Percentiles rank a stretch among this genome's conserved stretches.
These are phyloP conservation scores for Dusona sp. DNA, from an alignment of 2,888 invertebrate genomes.

Conservation along the genomic window DNA sequence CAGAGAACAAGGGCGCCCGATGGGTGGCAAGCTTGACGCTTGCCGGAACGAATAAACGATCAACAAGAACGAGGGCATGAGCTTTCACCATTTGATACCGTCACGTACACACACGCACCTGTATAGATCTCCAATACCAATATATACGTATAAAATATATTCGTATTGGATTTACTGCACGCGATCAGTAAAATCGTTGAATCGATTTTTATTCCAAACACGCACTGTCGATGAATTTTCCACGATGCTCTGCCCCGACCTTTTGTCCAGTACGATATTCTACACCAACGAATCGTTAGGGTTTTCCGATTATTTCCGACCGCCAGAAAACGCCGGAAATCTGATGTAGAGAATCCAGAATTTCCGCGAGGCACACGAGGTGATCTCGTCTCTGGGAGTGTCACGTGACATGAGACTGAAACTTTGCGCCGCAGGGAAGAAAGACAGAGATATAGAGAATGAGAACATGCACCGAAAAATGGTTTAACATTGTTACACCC, in stretches of 20 bases:
- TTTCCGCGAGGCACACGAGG: slow-evolving; percentile 2
- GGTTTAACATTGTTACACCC: slow-evolving; percentile 42
- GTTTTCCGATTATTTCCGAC: background rate
- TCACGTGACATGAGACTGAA: background rate
- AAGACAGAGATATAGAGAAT: background rate
- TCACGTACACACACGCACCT: background rate
- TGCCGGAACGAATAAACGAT: slow-evolving; percentile 45
- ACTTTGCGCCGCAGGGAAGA: background rate
- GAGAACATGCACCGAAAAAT: slow-evolving; percentile 4
- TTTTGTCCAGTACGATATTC: slow-evolving; percentile 33
- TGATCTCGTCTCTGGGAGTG: background rate
- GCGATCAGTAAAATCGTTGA: slow-evolving; percentile 37
- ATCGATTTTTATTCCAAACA: slow-evolving; percentile 55
- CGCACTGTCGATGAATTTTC: slow-evolving; percentile 56
- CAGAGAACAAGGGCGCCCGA: slow-evolving; percentile 31
- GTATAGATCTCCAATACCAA: background rate
- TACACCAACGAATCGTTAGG: background rate
- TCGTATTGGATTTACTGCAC: slow-evolving; percentile 5
- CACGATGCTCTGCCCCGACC: slow-evolving; percentile 29
- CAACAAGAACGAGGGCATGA: slow-evolving; percentile 37
- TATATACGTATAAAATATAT: background rate
- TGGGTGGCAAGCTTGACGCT: slow-evolving; percentile 30
- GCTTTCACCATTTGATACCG: slow-evolving; percentile 14
- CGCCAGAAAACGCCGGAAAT: slow-evolving; percentile 18
- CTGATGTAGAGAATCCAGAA: slow-evolving; percentile 23